Evolutionary conservation across 2,113 vertebrate genomes (phyloP).

Genomic region (Uria lomvia): DNA sequence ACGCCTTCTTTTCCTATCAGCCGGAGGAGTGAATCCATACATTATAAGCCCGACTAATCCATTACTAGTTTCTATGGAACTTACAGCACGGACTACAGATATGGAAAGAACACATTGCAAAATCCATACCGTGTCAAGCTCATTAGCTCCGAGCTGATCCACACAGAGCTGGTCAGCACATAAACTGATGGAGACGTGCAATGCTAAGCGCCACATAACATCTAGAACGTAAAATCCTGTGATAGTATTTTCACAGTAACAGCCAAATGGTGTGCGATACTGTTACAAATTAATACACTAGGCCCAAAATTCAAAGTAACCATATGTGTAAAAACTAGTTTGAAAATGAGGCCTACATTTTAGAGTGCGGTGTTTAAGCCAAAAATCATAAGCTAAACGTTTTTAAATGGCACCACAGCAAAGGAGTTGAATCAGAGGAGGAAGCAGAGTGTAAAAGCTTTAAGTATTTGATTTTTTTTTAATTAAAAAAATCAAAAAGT

Average conservation of each 20-base stretch:
- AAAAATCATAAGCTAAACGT: not conserved
- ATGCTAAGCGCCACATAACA: not conserved
- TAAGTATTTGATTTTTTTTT: not conserved
- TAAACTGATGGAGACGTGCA: not conserved
- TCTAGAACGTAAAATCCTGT: not conserved
- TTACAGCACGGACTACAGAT: not conserved
- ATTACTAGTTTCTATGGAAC: not conserved
- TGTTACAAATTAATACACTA: not conserved
- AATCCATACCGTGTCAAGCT: not conserved
- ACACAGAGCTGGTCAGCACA: not conserved
- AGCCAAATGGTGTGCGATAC: not conserved
- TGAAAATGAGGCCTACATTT: not conserved
- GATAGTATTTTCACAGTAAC: not conserved
- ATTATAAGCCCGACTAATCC: not conserved
- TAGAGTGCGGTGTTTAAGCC: not conserved
- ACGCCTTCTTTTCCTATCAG: not conserved
- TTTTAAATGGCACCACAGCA: not conserved
- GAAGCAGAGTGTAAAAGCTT: not conserved
- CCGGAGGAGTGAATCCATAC: not conserved
- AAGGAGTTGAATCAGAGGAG: not conserved
- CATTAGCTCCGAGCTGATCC: not conserved
- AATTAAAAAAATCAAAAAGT: not conserved
- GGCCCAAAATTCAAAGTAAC: not conserved
- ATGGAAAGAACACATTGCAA: not conserved
- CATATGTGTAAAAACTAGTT: not conserved